Evolutionary conservation across 2,797 vertebrate genomes (phyloP).

Genomic region (Paedocypris micromegethes): DNA sequence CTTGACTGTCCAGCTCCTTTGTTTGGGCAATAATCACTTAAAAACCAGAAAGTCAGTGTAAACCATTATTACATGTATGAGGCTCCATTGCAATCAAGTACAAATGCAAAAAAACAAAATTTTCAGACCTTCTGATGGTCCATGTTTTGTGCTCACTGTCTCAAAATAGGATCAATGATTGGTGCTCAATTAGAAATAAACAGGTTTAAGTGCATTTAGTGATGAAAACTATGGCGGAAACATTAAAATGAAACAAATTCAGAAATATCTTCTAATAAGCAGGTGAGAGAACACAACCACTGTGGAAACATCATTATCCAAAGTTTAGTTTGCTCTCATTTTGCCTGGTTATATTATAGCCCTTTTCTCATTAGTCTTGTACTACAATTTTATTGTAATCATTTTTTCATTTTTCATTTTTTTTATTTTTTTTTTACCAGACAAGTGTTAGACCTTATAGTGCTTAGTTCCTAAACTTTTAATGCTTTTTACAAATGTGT

Average conservation of each 20-base stretch:
- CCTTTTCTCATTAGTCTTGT: conserved; percentile 54
- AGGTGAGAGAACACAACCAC: conserved; percentile 44
- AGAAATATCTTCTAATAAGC: conserved; percentile 36
- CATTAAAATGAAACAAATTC: conserved; percentile 29
- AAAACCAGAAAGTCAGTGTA: too few species aligned
- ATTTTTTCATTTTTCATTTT: too few species aligned
- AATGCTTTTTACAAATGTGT: too few species aligned
- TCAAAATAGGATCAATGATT: conserved; percentile 82
- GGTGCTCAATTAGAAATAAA: conserved; percentile 82
- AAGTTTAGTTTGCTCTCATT: conserved; percentile 21
- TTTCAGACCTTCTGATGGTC: conserved; percentile 56
- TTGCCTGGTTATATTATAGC: conserved; percentile 49
- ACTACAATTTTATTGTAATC: too few species aligned
- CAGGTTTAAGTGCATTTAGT: conserved; percentile 77
- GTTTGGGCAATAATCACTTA: too few species aligned
- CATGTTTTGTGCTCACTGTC: conserved; percentile 60
- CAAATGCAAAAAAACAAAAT: too few species aligned
- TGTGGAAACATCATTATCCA: conserved; percentile 31
- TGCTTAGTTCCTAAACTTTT: too few species aligned
- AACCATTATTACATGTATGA: neutral
- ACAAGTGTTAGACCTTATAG: too few species aligned
- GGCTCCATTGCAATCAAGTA: neutral
- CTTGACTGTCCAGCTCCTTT: too few species aligned
- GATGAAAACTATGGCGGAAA: conserved; percentile 59
- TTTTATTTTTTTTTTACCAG: too few species aligned